Conservation (phyloP, 1,140 invertebrate species). For the Drosophila arizonae region DNA sequence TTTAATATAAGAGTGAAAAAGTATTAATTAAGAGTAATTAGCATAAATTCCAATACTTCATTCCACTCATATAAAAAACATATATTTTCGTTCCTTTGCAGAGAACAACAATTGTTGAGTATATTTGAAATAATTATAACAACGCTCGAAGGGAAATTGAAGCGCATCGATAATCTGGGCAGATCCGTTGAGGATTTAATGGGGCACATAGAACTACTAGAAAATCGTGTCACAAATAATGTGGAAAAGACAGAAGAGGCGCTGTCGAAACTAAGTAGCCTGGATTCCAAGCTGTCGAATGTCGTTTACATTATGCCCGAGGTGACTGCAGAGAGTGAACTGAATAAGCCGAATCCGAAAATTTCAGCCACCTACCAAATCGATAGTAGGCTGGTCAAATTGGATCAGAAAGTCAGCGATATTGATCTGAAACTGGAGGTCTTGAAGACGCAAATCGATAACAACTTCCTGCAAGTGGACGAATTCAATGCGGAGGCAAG, state of each 20-base stretch:
- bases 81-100: constrained; percentile 65
- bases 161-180: constrained; percentile 93
- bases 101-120: constrained; percentile 93
- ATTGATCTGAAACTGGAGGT: constrained; percentile 91
- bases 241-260: constrained; percentile 92
- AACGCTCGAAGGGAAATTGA: constrained; percentile 92
- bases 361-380: constrained; percentile 73
- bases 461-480: constrained; percentile 89
- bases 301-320: constrained; percentile 53
- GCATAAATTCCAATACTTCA: too few species aligned
- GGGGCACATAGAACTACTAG: constrained; percentile 90
- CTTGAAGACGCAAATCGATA: constrained; percentile 91
- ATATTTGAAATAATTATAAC: constrained; percentile 94
- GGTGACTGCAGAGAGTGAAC: constrained; percentile 25
- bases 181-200: constrained; percentile 93
- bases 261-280: constrained; percentile 88
- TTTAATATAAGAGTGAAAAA: too few species aligned
- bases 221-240: constrained; percentile 91
- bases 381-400: constrained; percentile 86
- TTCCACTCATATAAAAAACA: too few species aligned
- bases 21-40: too few species aligned
- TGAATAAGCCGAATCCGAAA: constrained; percentile 45
- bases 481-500: constrained; percentile 93
- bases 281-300: constrained; percentile 89
- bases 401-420: constrained; percentile 91